Conservation (phyloP, 2,113 vertebrate species). For the Muntiacus reevesi region DNA sequence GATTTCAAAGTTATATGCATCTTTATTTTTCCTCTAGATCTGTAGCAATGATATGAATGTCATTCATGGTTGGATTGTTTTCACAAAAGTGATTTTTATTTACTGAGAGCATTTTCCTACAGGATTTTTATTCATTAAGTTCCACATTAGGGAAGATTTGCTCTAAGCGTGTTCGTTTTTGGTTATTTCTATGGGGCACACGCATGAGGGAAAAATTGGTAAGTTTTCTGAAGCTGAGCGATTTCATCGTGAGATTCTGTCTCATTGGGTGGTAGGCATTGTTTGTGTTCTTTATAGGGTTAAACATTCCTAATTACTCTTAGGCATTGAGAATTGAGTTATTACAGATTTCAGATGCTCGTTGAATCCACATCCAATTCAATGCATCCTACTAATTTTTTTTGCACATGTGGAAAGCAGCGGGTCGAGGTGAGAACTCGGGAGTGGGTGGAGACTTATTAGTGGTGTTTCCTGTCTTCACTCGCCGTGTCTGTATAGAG, state of each 20-base stretch:
- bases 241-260: background rate
- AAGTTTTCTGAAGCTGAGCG: background rate
- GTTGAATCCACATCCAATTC: background rate
- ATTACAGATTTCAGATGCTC: background rate
- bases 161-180: background rate
- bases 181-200: background rate
- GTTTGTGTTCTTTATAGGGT: background rate
- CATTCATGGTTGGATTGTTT: background rate
- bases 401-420: background rate
- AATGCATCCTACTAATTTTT: background rate
- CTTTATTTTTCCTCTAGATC: background rate
- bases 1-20: background rate
- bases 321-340: background rate
- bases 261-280: background rate
- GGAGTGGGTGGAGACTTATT: background rate
- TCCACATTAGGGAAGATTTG: background rate
- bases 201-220: background rate
- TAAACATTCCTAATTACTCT: background rate
- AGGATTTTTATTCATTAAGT: background rate
- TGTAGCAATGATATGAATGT: too few species aligned
- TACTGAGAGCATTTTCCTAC: background rate
- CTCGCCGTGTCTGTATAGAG: background rate
- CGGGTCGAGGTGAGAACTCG: background rate
- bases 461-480: background rate
- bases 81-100: slow-evolving; percentile 19